These are phyloP conservation scores for Chionomys nivalis DNA, from an alignment of 2,113 vertebrate species.

Conservation along the genomic window DNA sequence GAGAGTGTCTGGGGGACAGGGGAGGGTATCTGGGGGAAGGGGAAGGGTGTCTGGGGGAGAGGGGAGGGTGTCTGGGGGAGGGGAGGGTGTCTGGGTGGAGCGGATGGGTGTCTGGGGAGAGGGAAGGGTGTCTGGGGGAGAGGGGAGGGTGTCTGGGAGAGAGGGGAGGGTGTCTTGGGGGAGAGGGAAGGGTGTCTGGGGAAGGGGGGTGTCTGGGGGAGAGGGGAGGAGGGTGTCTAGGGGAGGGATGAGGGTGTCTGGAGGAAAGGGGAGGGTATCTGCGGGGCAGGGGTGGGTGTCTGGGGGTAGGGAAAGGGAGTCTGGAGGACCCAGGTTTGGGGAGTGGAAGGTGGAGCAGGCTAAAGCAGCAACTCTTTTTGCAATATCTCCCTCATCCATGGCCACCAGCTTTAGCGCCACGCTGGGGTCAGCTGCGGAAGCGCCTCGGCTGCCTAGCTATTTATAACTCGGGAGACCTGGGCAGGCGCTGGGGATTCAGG, in stretches of 20 bases:
- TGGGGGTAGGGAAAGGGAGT: background rate
- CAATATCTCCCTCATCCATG: too few relatives aligned
- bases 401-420: background rate
- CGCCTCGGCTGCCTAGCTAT: background rate
- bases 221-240: background rate
- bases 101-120: rapidly evolving
- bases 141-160: background rate
- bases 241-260: background rate
- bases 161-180: too few relatives aligned
- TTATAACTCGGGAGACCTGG: background rate
- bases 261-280: background rate
- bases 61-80: too few relatives aligned
- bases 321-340: background rate
- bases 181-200: background rate
- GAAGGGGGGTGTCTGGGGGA: too few relatives aligned
- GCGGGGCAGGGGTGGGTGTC: background rate
- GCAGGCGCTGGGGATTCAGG: background rate
- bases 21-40: background rate
- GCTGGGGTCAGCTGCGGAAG: background rate
- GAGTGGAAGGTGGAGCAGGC: too few relatives aligned
- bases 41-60: too few relatives aligned
- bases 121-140: background rate
- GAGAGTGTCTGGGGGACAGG: background rate
- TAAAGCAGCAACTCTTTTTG: too few relatives aligned
- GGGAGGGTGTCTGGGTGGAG: background rate